Evolutionary conservation across 1,140 invertebrate genomes (phyloP), one percentile per base, ranked within the genome.

Genomic region (Hylaeus volcanicus): DNA sequence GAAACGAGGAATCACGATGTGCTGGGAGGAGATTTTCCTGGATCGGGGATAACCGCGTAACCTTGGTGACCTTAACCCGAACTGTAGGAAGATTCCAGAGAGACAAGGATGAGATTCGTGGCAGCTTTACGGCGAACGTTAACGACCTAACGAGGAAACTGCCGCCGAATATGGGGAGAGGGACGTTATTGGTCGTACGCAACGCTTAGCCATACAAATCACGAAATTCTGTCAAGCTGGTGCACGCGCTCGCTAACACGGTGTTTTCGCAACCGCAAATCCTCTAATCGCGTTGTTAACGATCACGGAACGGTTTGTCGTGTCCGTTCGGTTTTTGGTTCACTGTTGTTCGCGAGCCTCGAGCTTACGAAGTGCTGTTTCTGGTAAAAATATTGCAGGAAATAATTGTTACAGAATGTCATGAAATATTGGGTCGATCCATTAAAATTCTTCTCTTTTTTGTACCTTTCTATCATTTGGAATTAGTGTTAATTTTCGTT

Each of bases 11-110:
- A 45, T 45, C 63, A 45, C 15, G 41, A 26, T 5, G 41, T 15
- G 41, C 14, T 43, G 41, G 15, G 5, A 12, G 39, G 11, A 14
- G 61, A 64, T 64, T 41, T 41, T n/a, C 37, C 41, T n/a, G 70
- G 71, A 51, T 70, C 58, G 63, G 55, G 41, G 45, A 74, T 78
- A 73, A 84, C 61, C 82, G 61, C 48, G 65, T 79, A 78, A 64
- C 69, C 48, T 82, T 79, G 70, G 69, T 45, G 82, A 84, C 74
- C 82, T 82, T 84, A 82, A 69, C 74, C 74, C 66, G 65, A 74
- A 70, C 53, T 11, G 65, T 37, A 74, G 26, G 15, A 63, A 12
- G 64, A 41, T 51, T 14, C 37, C 43, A 26, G 53, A 48, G 43
- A 15, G 73, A n/a, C n/a, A 43, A 58, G 71, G 70, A 48, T 51